phyloP scores from a whole-genome alignment of 2,888 invertebrate species.

The Dolichopus griseipennis region DNA sequence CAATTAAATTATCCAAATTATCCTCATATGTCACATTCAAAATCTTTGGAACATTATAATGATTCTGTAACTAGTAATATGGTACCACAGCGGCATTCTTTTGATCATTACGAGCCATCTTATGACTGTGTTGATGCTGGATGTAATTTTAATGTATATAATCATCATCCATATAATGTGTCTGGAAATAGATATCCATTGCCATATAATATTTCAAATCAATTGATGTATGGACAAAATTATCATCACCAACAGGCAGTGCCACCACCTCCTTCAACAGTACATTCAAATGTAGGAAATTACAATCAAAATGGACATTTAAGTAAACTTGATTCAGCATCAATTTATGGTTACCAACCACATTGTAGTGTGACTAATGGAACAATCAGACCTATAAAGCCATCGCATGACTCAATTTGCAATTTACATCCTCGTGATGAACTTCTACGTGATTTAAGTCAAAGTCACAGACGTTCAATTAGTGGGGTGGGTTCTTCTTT shows the following conservation, averaged over 20 bases:
- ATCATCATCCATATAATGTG: slow-evolving; percentile 36
- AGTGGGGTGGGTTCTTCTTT: slow-evolving; percentile 21
- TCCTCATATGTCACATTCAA: slow-evolving; percentile 39
- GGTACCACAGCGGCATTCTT: slow-evolving; percentile 36
- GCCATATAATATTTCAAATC: slow-evolving; percentile 40
- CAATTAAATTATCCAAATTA: not conserved
- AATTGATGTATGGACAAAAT: slow-evolving; percentile 20
- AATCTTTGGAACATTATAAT: slow-evolving; percentile 41
- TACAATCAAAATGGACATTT: not conserved
- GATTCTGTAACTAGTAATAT: slow-evolving; percentile 22
- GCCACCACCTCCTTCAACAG: too few relatives aligned
- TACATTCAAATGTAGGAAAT: not conserved
- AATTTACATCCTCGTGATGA: slow-evolving; percentile 2
- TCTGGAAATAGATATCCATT: slow-evolving; percentile 42
- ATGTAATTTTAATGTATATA: slow-evolving; percentile 23
- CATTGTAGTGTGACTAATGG: slow-evolving; percentile 24
- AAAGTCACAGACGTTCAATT: slow-evolving; percentile 23
- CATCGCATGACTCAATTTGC: not conserved
- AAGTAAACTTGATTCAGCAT: not conserved
- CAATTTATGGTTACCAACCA: slow-evolving; percentile 28
- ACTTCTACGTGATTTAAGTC: slow-evolving; percentile 9
- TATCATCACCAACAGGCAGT: slow-evolving; percentile 9
- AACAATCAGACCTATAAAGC: slow-evolving; percentile 20
- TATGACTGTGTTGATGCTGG: slow-evolving; percentile 39
- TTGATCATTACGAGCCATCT: slow-evolving; percentile 40